These are phyloP conservation scores for Erethizon dorsatum DNA, from an alignment of 2,797 vertebrate species.

Conservation along the genomic window DNA sequence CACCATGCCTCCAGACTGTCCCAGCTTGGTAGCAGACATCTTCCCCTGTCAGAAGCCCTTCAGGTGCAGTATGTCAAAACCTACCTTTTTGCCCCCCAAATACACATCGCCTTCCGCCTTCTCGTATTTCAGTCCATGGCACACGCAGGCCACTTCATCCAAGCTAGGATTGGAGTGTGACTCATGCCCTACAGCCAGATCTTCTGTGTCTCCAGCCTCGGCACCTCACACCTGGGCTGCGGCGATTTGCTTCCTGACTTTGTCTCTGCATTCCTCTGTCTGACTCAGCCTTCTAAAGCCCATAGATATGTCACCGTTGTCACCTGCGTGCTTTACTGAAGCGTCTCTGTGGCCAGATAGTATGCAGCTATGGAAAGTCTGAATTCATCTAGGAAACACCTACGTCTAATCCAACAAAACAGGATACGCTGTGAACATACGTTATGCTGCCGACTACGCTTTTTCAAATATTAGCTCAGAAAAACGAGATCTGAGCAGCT, in stretches of 20 bases:
- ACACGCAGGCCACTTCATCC: background rate
- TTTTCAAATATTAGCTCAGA: background rate
- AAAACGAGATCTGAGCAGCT: constrained; percentile 51
- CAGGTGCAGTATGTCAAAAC: background rate
- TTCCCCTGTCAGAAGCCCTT: background rate
- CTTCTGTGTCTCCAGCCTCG: background rate
- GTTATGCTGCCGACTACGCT: background rate
- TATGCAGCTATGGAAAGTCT: constrained; percentile 58
- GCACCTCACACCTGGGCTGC: constrained; percentile 2
- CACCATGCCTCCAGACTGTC: background rate
- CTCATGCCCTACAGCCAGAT: background rate
- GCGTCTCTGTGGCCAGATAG: background rate
- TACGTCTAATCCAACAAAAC: constrained; percentile 59
- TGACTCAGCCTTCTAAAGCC: constrained; percentile 67
- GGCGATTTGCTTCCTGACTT: background rate
- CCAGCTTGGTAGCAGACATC: background rate
- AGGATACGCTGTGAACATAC: constrained; percentile 49
- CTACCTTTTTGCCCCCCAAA: background rate
- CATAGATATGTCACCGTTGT: constrained; percentile 46
- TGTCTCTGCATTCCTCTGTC: constrained; percentile 46
- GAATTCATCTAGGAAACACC: constrained; percentile 35
- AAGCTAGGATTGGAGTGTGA: background rate
- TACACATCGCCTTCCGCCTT: background rate
- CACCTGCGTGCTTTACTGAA: constrained; percentile 58
- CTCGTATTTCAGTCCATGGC: background rate